Evolutionary conservation across 2,113 vertebrate genomes (phyloP).

Genomic region (Pedetes capensis): DNA sequence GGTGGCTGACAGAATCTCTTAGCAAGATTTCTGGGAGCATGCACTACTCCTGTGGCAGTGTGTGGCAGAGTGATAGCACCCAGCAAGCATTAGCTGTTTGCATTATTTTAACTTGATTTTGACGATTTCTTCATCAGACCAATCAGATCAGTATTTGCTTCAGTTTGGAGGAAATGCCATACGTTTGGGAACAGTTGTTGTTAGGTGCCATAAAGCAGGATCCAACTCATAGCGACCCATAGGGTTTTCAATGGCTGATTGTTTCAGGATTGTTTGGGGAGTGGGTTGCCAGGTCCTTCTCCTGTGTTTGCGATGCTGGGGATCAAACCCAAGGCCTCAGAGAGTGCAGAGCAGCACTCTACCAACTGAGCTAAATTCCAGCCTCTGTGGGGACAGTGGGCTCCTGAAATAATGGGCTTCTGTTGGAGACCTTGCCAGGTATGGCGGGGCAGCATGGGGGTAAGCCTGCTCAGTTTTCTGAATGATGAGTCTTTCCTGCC

Average conservation of each 20-base stretch:
- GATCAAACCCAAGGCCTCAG: too few relatives aligned
- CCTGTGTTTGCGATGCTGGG: too few relatives aligned
- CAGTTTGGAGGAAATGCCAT: background rate
- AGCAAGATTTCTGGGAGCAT: rapidly evolving
- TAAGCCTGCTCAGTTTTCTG: background rate
- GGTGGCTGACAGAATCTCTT: background rate
- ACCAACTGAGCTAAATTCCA: too few relatives aligned
- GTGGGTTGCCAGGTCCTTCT: too few relatives aligned
- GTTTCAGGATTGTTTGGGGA: too few relatives aligned
- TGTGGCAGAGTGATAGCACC: background rate
- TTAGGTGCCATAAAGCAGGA: too few relatives aligned
- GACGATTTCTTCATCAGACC: background rate
- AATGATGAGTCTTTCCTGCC: background rate
- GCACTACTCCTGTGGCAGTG: background rate
- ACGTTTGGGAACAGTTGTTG: too few relatives aligned
- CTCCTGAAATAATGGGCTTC: background rate
- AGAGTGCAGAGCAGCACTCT: too few relatives aligned
- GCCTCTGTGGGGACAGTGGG: background rate
- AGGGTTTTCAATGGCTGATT: too few relatives aligned
- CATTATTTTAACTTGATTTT: background rate
- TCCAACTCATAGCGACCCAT: too few relatives aligned
- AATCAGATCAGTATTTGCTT: background rate
- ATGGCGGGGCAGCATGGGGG: too few relatives aligned
- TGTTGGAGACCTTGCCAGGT: background rate
- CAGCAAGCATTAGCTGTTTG: rapidly evolving